Conservation (phyloP, 2,113 vertebrate genomes). For the Chelonoidis abingdonii region DNA sequence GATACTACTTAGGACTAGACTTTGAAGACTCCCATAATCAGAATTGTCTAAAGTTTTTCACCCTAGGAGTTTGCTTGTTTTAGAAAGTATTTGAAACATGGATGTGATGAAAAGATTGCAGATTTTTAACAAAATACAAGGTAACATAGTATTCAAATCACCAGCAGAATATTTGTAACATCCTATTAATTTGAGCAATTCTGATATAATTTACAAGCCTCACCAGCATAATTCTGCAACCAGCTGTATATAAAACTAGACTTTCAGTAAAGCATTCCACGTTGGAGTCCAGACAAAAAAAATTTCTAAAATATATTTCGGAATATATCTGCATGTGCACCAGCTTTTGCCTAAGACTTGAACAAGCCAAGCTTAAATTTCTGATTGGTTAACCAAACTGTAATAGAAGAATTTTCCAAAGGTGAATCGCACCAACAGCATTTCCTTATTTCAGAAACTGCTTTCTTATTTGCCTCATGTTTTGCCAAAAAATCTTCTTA, state of each 20-base stretch:
- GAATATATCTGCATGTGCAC: neutral
- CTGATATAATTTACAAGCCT: neutral
- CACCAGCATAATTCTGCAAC: neutral
- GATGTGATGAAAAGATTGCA: neutral
- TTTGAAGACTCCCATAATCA: neutral
- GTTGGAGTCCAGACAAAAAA: neutral
- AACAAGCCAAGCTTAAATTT: neutral
- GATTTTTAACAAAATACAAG: neutral
- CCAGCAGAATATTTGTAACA: neutral
- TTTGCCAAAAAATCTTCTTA: neutral
- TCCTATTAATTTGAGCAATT: neutral
- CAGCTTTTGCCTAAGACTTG: neutral
- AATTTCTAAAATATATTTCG: neutral
- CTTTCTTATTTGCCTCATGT: neutral
- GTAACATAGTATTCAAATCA: neutral
- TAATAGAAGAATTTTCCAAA: neutral
- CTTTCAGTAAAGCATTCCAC: neutral
- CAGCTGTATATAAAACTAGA: neutral
- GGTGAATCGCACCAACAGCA: rapidly evolving
- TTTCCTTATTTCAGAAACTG: neutral
- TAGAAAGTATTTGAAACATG: neutral
- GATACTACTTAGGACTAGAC: neutral
- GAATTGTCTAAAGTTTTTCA: neutral
- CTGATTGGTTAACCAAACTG: neutral
- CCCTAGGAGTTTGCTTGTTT: neutral